Evolutionary conservation across 2,888 invertebrate genomes (phyloP), one percentile per base, ranked within the genome.

Genomic region (Zaprionus bogoriensis): DNA sequence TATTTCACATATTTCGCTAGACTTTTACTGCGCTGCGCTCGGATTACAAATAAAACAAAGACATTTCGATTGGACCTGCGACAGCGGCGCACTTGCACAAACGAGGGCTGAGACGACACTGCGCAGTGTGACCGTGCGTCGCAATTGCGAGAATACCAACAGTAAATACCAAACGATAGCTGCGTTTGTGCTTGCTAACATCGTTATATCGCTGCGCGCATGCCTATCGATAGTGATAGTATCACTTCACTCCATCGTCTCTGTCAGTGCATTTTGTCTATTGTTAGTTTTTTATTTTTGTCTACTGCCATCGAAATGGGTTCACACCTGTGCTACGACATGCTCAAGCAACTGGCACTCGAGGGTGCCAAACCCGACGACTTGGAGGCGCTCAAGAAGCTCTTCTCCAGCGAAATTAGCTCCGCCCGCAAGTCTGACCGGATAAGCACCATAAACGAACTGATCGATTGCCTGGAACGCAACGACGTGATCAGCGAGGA

Each of bases 391-490:
- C 22, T 89, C 0, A 91, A 90, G 27, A 14, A 57, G 1, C 5
- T 67, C 0, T 86, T 88, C 53, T 52, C 60, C 2, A 12, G 19
- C 0, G 84, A 88, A 52, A 88, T 91, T 4, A 83, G 76, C 2
- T 88, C 90, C 0, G 27, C 50, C 0, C 74, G 91, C 2, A 80
- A 80, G 6, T 45, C 60, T 7, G 84, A 82, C 9, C 67, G 71
- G 1, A 90, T 91, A 4, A 58, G 54, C 0, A 67, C 61, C 0
- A 44, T 88, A 0, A 45, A 42, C 0, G 88, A 90, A 9, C 50
- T 90, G 1, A 68, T 90, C 2, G 89, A 88, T 42, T 81, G 81
- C 9, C 57, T 90, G 23, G 90, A 90, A 45, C 59, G 87, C 0
- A 63, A 63, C n/a, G 90, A 89, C 58, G 47, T 62, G 0, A 65